These are phyloP conservation scores for Ruditapes philippinarum DNA, from an alignment of 1,140 invertebrate genomes.

Conservation along the genomic window DNA sequence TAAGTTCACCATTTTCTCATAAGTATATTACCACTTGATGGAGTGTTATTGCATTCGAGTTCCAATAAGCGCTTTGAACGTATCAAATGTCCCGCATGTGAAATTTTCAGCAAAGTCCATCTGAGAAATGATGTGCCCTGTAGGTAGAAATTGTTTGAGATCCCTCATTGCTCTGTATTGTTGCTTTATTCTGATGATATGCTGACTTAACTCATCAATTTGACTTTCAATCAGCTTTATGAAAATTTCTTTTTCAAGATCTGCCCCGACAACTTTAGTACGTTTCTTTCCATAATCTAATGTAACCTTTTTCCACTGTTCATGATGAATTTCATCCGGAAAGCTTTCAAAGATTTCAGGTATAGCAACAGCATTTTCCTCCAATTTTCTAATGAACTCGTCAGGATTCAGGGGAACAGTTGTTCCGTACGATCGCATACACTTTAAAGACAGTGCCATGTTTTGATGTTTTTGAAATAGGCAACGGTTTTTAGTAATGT, in stretches of 20 bases:
- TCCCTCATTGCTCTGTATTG: conserved; percentile 59
- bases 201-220: background rate
- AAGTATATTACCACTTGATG: conserved; percentile 64
- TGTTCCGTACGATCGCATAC: background rate
- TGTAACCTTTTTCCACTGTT: background rate
- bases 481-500: background rate
- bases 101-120: conserved; percentile 73
- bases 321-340: too few relatives aligned
- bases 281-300: background rate
- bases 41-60: conserved; percentile 58
- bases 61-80: conserved; percentile 67
- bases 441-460: background rate
- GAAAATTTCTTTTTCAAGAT: background rate
- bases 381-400: background rate
- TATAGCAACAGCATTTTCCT: too few relatives aligned
- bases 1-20: background rate
- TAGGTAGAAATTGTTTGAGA: conserved; percentile 54
- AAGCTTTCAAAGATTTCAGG: too few relatives aligned
- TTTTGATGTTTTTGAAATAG: background rate
- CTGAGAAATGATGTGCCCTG: conserved; percentile 42
- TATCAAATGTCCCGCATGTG: conserved; percentile 47
- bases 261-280: background rate
- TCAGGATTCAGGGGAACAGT: background rate
- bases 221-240: background rate
- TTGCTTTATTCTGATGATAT: conserved; percentile 23